Evolutionary conservation across 2,113 vertebrate species (phyloP).

Genomic region (Butorides virescens): DNA sequence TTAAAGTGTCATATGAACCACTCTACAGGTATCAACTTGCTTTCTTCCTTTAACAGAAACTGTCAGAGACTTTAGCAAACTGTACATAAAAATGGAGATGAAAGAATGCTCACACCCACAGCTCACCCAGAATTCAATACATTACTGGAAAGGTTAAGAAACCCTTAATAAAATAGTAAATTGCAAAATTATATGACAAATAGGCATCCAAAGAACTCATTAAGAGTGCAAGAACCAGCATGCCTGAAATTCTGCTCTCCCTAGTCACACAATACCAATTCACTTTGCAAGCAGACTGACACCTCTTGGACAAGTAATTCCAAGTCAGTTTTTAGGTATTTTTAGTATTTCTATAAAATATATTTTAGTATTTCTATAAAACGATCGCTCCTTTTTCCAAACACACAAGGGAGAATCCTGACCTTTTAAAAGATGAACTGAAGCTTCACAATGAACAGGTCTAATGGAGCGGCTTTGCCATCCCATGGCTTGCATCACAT

Average conservation of each 20-base stretch:
- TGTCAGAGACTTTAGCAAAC: background rate
- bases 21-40: background rate
- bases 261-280: background rate
- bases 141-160: slow-evolving; percentile 42
- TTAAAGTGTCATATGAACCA: background rate
- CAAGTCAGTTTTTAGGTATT: background rate
- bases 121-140: background rate
- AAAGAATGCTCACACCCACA: slow-evolving; percentile 25
- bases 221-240: background rate
- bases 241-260: background rate
- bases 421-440: slow-evolving; percentile 32
- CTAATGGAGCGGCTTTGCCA: background rate
- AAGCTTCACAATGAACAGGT: background rate
- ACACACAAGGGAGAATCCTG: slow-evolving; percentile 9
- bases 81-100: background rate
- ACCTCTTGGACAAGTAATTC: background rate
- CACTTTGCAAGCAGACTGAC: background rate
- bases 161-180: slow-evolving; percentile 19
- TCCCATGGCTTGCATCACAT: background rate
- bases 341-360: slow-evolving; percentile 9
- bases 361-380: slow-evolving; percentile 21
- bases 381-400: background rate
- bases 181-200: slow-evolving; percentile 18
- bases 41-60: background rate
- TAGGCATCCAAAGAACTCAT: background rate